Evolutionary conservation across 2,888 invertebrate species (phyloP), one percentile per base, ranked within the genome.

Genomic region (Chrysolina oricalcia): DNA sequence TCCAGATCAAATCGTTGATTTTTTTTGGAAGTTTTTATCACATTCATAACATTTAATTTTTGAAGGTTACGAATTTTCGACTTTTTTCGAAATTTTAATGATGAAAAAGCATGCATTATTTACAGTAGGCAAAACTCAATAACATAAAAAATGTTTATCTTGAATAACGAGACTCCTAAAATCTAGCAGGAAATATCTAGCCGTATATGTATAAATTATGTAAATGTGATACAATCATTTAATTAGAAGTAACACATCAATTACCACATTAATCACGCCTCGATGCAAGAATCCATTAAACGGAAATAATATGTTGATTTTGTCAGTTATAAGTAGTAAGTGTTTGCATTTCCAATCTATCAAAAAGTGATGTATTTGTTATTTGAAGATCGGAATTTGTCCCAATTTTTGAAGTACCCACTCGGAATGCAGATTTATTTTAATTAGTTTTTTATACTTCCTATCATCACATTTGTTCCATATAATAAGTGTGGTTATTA

Each of bases 231-330:
- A 10, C 21, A 53, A 53, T 53, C 53, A 21, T 53, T 21, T 23
- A 53, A 53, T 53, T 53, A 21, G 17, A 53, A 13, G 23, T 10
- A 19, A 21, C 53, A 53, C 11, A 13, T 53, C 53, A 4, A 21
- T 53, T 53, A 53, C 53, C 1, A 53, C 53, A 53, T 53, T 21
- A 53, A 53, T 53, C 2, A 21, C 53, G 19, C 5, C 5, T 21
- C 21, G 21, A 53, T 13, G 53, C 53, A 53, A 53, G 35, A 53
- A 21, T 21, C 21, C 21, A 53, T 19, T 53, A 11, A 53, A 53
- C 11, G 53, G 13, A 21, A 53, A 53, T 53, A 53, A 53, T 19
- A 53, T 53, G 53, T 53, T 53, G 19, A 21, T 53, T 21, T 53
- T 53, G 21, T 53, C 53, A 21, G 21, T 53, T 21, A 13, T 21